Evolutionary conservation across 2,888 invertebrate species (phyloP).

Genomic region (Spicauda simplicius): DNA sequence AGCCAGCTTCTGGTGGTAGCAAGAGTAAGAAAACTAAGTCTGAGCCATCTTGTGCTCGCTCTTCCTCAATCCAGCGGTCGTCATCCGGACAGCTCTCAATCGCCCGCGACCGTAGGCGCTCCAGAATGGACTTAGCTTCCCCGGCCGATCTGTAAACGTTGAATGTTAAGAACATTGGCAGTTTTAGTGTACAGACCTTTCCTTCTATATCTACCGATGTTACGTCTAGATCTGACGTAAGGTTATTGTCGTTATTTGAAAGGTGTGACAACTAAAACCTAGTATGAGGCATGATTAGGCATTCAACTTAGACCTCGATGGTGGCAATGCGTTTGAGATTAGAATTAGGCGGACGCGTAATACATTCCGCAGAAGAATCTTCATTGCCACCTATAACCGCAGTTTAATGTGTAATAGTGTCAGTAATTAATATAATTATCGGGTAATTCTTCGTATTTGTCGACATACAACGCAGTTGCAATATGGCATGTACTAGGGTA

Average conservation of each 20-base stretch:
- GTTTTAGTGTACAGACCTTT: conserved; percentile 8
- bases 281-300: background rate
- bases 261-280: background rate
- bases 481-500: conserved; percentile 7
- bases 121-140: conserved; percentile 72
- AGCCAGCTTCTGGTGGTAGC: conserved; percentile 77
- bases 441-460: conserved; percentile 10
- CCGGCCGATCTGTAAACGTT: conserved; percentile 67
- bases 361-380: background rate
- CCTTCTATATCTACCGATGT: conserved; percentile 5
- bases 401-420: conserved; percentile 24
- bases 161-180: conserved; percentile 11
- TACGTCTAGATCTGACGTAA: background rate
- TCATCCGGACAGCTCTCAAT: conserved; percentile 73
- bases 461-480: conserved; percentile 31
- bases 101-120: conserved; percentile 69
- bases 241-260: background rate
- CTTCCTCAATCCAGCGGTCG: conserved; percentile 75
- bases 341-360: background rate
- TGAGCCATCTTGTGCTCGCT: conserved; percentile 70
- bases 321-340: conserved; percentile 1
- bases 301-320: background rate
- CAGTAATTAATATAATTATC: conserved; percentile 33
- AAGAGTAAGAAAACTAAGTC: conserved; percentile 79
- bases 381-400: background rate